These are phyloP conservation scores for Chrysaora quinquecirrha DNA, from an alignment of 30 jellyfish, hydroid and myxozoan genomes.

Conservation along the genomic window DNA sequence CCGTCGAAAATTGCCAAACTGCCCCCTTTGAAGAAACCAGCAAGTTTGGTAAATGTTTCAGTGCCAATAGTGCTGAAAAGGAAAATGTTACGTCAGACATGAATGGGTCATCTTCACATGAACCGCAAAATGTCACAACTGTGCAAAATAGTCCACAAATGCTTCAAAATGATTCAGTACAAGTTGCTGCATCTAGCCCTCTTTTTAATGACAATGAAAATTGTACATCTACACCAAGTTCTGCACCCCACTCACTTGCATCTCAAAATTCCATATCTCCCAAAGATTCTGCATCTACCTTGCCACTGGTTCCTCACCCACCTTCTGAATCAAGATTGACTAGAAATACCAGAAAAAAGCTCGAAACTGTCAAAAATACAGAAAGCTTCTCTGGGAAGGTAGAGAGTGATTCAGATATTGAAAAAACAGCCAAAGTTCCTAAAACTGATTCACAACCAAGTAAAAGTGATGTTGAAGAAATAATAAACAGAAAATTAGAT, in stretches of 20 bases:
- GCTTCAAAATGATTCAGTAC: too few relatives aligned
- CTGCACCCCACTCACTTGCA: too few relatives aligned
- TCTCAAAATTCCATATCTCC: too few relatives aligned
- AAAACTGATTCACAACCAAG: background rate
- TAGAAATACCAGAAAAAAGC: background rate
- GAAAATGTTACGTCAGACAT: background rate
- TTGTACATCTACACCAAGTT: too few relatives aligned
- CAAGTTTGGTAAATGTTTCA: background rate
- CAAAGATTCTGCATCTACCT: background rate
- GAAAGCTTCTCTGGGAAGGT: background rate
- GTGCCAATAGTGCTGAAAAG: background rate
- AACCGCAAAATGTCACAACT: too few relatives aligned
- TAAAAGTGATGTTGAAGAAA: constrained; percentile 15
- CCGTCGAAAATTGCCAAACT: background rate
- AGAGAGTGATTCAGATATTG: background rate
- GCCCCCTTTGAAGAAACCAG: background rate
- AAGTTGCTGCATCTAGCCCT: too few relatives aligned
- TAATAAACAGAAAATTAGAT: constrained; percentile 28
- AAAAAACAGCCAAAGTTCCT: background rate
- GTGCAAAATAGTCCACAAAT: too few relatives aligned
- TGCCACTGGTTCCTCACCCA: background rate
- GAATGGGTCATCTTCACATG: too few relatives aligned
- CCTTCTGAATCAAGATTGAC: background rate
- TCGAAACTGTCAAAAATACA: background rate
- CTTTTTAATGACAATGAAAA: too few relatives aligned